A percentile compares a stretch with the other conserved stretches of the same genome.
phyloP scores from a whole-genome alignment of 2,797 vertebrate genomes.

The Coluber constrictor region DNA sequence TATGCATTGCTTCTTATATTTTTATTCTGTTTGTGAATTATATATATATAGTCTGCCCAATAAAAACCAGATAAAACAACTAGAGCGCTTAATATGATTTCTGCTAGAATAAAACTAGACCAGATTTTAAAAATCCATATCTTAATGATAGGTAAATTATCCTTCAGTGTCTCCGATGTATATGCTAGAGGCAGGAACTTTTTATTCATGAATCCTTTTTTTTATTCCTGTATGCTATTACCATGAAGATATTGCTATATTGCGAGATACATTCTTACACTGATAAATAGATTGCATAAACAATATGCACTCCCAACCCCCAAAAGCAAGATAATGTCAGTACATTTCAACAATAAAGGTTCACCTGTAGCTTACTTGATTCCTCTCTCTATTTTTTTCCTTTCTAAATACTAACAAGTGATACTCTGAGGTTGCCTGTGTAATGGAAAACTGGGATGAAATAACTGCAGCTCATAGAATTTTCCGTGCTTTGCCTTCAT shows the following conservation, averaged over 20 bases:
- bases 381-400: slow-evolving; percentile 57
- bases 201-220: slow-evolving; percentile 61
- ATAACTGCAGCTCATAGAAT: slow-evolving; percentile 30
- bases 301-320: slow-evolving; percentile 57
- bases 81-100: slow-evolving; percentile 63
- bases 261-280: slow-evolving; percentile 55
- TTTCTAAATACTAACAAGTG: slow-evolving; percentile 65
- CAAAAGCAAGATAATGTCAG: slow-evolving; percentile 65
- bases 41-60: slow-evolving; percentile 35
- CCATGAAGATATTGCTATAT: slow-evolving; percentile 58
- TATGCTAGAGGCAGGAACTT: slow-evolving; percentile 60
- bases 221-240: slow-evolving; percentile 64
- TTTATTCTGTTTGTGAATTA: background rate
- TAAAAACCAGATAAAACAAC: slow-evolving; percentile 57
- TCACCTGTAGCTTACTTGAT: slow-evolving; percentile 57
- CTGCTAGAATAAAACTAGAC: slow-evolving; percentile 61
- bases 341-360: slow-evolving; percentile 58
- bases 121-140: slow-evolving; percentile 62
- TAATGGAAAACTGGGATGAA: slow-evolving; percentile 59
- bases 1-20: background rate
- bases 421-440: slow-evolving; percentile 57
- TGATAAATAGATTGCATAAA: slow-evolving; percentile 69
- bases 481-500: slow-evolving; percentile 34
- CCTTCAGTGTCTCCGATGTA: slow-evolving; percentile 63
- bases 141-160: slow-evolving; percentile 72